Percentiles rank a stretch among this genome's conserved stretches.
Evolutionary conservation across 1,140 invertebrate species (phyloP).

Genomic region (Cherax quadricarinatus): DNA sequence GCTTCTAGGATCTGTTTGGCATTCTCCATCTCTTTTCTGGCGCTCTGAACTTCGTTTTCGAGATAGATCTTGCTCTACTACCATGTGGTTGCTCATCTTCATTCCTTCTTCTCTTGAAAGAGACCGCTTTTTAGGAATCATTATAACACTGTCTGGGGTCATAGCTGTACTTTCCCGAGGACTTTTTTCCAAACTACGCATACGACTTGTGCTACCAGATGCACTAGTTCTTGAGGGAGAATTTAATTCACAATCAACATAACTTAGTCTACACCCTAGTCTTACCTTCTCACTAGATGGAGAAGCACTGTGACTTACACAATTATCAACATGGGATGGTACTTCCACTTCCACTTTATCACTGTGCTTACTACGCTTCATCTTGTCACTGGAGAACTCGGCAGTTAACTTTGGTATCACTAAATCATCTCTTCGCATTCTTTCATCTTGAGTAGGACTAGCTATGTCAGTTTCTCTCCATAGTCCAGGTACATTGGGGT

Average conservation of each 20-base stretch:
- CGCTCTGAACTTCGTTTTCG: constrained; percentile 61
- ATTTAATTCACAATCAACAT: constrained; percentile 69
- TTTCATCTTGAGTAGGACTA: constrained; percentile 57
- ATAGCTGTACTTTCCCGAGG: constrained; percentile 62
- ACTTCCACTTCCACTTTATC: constrained; percentile 60
- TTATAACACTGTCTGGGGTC: constrained; percentile 70
- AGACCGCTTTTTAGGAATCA: constrained; percentile 69
- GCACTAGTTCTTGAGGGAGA: constrained; percentile 71
- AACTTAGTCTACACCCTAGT: constrained; percentile 67
- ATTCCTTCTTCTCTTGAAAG: constrained; percentile 68
- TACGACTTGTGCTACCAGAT: constrained; percentile 68
- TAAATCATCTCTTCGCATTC: constrained; percentile 71
- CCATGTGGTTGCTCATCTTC: constrained; percentile 52
- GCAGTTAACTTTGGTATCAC: constrained; percentile 73
- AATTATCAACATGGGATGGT: constrained; percentile 61
- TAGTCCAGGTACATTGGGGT: constrained; percentile 64
- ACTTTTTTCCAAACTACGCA: constrained; percentile 72
- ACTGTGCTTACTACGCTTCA: constrained; percentile 67
- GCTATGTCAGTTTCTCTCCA: constrained; percentile 72
- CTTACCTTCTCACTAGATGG: constrained; percentile 71
- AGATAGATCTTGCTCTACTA: constrained; percentile 27
- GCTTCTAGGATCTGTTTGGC: constrained; percentile 67
- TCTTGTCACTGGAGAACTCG: constrained; percentile 72
- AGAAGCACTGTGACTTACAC: constrained; percentile 69
- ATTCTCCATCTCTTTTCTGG: constrained; percentile 65